Evolutionary conservation across 1,140 invertebrate genomes (phyloP).

Genomic region (Diachasma alloeum): DNA sequence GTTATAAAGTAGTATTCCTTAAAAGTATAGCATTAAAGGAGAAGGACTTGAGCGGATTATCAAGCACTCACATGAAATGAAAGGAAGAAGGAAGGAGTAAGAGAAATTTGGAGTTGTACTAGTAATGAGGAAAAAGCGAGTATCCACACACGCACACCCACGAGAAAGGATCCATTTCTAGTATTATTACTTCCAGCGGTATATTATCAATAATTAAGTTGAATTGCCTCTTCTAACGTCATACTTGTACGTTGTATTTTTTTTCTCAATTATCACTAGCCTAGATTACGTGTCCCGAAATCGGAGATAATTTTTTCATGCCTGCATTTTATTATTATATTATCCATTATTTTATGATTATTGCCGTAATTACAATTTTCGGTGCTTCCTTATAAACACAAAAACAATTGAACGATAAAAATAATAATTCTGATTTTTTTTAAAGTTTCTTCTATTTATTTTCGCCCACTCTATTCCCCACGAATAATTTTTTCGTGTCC

Average conservation of each 20-base stretch:
- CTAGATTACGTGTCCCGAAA: neutral
- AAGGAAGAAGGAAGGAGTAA: no score
- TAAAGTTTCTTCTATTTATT: neutral
- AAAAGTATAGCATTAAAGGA: neutral
- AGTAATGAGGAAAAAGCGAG: neutral
- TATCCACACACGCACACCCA: neutral
- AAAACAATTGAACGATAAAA: neutral
- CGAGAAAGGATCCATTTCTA: neutral
- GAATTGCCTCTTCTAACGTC: neutral
- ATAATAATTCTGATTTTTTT: conserved; percentile 4
- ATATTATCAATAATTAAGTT: neutral
- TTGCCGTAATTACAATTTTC: neutral
- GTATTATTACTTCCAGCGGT: neutral
- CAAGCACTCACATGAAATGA: neutral
- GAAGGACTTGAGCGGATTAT: neutral
- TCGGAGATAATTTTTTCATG: neutral
- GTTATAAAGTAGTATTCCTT: neutral
- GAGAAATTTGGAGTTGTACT: neutral
- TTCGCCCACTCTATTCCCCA: neutral
- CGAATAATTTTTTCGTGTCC: neutral
- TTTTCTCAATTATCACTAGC: neutral
- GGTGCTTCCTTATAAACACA: neutral
- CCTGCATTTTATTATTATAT: conserved; percentile 2
- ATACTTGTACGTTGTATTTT: neutral
- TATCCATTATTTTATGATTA: neutral